Evolutionary conservation across 2,888 invertebrate species (phyloP), one percentile per base, ranked within the genome.

Genomic region (Taphrorychus bicolor): DNA sequence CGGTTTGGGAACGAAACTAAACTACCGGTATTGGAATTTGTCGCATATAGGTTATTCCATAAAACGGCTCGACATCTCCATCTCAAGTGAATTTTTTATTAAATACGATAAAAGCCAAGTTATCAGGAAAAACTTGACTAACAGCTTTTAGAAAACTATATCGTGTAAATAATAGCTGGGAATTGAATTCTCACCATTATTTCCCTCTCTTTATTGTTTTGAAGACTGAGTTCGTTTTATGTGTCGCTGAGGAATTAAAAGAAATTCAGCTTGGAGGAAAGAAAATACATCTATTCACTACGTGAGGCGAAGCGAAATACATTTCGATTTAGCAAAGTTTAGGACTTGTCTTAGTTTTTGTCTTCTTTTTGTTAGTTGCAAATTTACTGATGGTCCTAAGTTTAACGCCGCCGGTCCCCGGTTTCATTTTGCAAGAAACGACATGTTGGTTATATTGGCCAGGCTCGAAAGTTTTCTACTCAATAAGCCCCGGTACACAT

Each of bases 101-200:
- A 32, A 32, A 32, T 32, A 32, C 2, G 11, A 32, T 7, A 2
- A 32, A 32, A 7, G 11, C 11, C 32, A 3, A 32, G 32, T 32
- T n/a, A n/a, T n/a, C n/a, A n/a, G n/a, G n/a, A n/a, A n/a, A n/a
- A n/a, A n/a, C n/a, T n/a, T n/a, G n/a, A n/a, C n/a, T n/a, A n/a
- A 45, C 7, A 3, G 45, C 45, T 45, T 45, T 45, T 16, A 45
- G 45, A 7, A 45, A 17, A 5, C 9, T 5, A 16, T 45, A 32
- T 32, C 11, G 32, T 32, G 32, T 3, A 32, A 7, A 32, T 45
- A 45, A 45, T 45, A 17, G 45, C 17, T 5, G 16, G 17, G 7
- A 45, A 45, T 45, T 45, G 14, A 45, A 45, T 45, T 45, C 45
- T 17, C 45, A 45, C 45, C 45, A 45, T 45, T 45, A 45, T 45